phyloP scores from a whole-genome alignment of 2,888 invertebrate species.

The Pseudococcus jackbeardsleyi region DNA sequence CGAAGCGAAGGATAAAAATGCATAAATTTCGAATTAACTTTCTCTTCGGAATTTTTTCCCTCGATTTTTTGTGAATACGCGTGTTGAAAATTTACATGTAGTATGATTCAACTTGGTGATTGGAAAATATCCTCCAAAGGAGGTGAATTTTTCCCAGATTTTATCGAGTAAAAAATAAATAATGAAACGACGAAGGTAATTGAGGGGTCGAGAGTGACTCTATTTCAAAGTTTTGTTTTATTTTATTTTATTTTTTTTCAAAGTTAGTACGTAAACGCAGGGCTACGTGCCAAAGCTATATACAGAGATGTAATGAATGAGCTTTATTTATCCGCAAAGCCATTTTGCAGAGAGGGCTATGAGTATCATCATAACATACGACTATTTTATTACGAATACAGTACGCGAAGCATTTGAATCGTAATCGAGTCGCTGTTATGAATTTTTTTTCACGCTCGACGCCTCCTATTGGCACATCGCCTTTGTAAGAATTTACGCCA shows the following conservation, averaged over 20 bases:
- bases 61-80: background rate
- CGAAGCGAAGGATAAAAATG: background rate
- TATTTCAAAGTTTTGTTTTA: background rate
- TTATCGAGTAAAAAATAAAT: background rate
- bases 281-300: conserved; percentile 40
- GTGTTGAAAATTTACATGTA: background rate
- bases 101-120: background rate
- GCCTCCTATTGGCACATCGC: conserved; percentile 31
- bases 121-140: background rate
- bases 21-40: conserved; percentile 16
- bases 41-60: background rate
- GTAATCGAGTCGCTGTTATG: conserved; percentile 42
- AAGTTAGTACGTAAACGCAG: background rate
- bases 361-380: background rate
- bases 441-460: conserved; percentile 26
- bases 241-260: conserved; percentile 25
- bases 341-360: background rate
- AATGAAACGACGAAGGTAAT: conserved; percentile 8
- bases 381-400: conserved; percentile 19
- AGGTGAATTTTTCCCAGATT: background rate
- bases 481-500: background rate
- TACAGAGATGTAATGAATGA: conserved; percentile 14
- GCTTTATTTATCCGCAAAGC: conserved; percentile 39
- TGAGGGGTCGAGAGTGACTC: background rate
- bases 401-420: conserved; percentile 24